These are phyloP conservation scores for Paracyclopina nana DNA, from an alignment of 1,140 invertebrate species.

Conservation along the genomic window DNA sequence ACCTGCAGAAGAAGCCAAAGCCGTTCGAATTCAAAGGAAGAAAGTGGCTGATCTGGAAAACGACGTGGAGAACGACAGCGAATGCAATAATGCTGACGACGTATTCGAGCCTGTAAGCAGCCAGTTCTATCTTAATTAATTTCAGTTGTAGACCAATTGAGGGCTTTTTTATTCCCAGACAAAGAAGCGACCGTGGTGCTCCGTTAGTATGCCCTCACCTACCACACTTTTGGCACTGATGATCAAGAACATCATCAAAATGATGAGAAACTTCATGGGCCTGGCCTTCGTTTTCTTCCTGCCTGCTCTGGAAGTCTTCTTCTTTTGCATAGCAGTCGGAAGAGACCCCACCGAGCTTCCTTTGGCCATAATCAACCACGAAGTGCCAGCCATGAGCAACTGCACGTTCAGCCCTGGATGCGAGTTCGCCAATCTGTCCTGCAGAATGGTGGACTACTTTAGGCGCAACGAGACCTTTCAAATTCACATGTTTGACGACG, in stretches of 20 bases:
- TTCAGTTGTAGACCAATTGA: too few relatives aligned
- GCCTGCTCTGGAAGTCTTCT: constrained; percentile 77
- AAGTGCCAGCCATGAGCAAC: constrained; percentile 34
- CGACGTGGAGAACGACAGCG: constrained; percentile 17
- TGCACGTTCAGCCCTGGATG: constrained; percentile 35
- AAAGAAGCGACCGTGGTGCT: too few relatives aligned
- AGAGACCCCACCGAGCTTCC: constrained; percentile 62
- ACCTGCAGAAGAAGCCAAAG: not conserved
- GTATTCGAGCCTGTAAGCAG: too few relatives aligned
- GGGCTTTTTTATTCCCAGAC: too few relatives aligned
- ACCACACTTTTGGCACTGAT: constrained; percentile 56
- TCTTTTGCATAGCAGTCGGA: constrained; percentile 85
- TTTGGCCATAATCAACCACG: constrained; percentile 64
- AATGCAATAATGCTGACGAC: too few relatives aligned
- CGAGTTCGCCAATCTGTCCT: constrained; percentile 45
- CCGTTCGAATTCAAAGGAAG: too few relatives aligned
- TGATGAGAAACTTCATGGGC: constrained; percentile 67
- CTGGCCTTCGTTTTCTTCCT: constrained; percentile 79
- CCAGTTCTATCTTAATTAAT: too few relatives aligned
- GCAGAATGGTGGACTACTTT: constrained; percentile 45
- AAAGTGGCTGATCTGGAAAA: too few relatives aligned
- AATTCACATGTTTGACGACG: constrained; percentile 23
- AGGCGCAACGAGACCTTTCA: not conserved
- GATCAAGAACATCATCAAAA: constrained; percentile 76
- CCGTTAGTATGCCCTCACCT: constrained; percentile 17